Base-by-base conservation (phyloP, 2,113 vertebrate species). In the Myotis davidii region DNA sequence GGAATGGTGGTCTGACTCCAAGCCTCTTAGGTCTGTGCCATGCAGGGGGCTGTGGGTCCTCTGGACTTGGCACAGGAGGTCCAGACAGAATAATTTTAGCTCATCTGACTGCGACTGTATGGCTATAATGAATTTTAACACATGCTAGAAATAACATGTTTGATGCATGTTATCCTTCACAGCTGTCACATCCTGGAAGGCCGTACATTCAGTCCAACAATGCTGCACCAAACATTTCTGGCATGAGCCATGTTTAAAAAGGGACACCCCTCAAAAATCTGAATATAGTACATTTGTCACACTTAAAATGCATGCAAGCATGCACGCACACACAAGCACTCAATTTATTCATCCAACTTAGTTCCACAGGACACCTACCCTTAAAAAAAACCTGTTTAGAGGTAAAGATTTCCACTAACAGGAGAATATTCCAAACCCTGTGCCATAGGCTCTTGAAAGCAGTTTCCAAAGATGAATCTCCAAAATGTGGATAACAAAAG, bases 71-170 rank as follows among this genome's bases (percentile, higher is more conserved):
- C 45, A 87, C 27, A 79, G 59, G 69, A 81, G 32, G 9, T 45
- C 34, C 2, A 4, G 48, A 42, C 27, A 73, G 72, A 59, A 76
- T 50, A 81, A 69, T 52, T 88, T 77, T 69, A 93, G 54, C 39
- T 85, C n/a, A 16, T 34, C 21, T 78, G 64, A 94, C 34, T 61
- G 23, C 48, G 81, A 64, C 70, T 88, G 9, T 23, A 84, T 4
- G 21, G 64, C 23, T 50, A 3, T 37, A 56, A 42, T 72, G 48
- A 74, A 88, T 90, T 82, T 93, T 88, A 91, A 85, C n/a, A 88
- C 39, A 23, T 32, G 76, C 77, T 88, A 85, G 81, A 96, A 94
- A 91, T 87, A 67, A 90, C n/a, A 9, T n/a, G 74, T 93, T 89
- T 74, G 59, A 37, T 72, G 39, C 29, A 27, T 77, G 39, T 29